phyloP scores from a whole-genome alignment of 1,140 invertebrate species.

The Agrilus planipennis region DNA sequence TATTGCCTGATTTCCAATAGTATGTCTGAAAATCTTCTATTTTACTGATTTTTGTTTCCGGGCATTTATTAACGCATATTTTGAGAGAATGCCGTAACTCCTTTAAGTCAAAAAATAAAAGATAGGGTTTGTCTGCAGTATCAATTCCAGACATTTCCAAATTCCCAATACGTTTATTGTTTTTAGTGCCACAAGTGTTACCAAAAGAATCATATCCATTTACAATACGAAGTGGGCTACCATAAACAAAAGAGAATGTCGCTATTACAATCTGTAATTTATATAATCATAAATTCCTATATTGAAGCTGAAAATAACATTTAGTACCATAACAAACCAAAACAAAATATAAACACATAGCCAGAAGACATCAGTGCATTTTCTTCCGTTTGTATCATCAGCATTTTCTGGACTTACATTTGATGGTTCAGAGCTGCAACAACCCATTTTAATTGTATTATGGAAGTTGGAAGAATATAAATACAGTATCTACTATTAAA shows the following conservation, averaged over 20 bases:
- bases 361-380: conserved; percentile 80
- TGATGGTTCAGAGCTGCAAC: conserved; percentile 22
- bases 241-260: conserved; percentile 78
- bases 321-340: conserved; percentile 77
- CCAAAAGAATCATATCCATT: conserved; percentile 93
- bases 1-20: conserved; percentile 56
- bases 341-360: conserved; percentile 72
- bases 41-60: conserved; percentile 48
- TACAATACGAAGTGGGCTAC: conserved; percentile 73
- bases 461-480: too few species aligned
- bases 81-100: conserved; percentile 66
- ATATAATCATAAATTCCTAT: conserved; percentile 20
- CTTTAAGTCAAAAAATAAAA: conserved; percentile 74
- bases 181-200: conserved; percentile 83
- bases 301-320: conserved; percentile 18
- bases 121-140: conserved; percentile 64
- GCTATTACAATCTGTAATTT: conserved; percentile 65
- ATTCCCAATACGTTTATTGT: conserved; percentile 60
- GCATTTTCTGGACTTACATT: too few species aligned
- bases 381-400: conserved; percentile 34
- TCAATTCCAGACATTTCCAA: conserved; percentile 68
- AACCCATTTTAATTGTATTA: conserved; percentile 28
- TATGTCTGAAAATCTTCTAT: conserved; percentile 62
- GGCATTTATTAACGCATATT: conserved; percentile 84
- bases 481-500: too few species aligned